A percentile compares a stretch with the other conserved stretches of the same genome.
These are phyloP conservation scores for Gastrophryne carolinensis DNA, from an alignment of 2,797 vertebrate genomes.

Conservation along the genomic window DNA sequence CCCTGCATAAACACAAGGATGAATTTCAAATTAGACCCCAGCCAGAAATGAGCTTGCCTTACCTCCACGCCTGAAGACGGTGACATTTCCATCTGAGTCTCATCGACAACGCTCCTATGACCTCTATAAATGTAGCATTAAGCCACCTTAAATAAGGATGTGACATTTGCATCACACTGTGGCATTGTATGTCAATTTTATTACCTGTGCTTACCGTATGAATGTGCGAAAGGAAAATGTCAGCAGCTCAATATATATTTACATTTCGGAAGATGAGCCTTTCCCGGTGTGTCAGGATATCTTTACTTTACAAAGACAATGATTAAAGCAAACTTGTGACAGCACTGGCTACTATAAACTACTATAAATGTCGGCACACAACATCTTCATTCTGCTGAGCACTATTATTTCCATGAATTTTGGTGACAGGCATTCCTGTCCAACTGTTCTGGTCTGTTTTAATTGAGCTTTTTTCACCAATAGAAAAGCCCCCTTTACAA, in stretches of 20 bases:
- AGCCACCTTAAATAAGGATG: constrained; percentile 10
- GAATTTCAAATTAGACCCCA: neutral
- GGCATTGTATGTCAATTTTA: constrained; percentile 38
- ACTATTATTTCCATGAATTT: too few species aligned
- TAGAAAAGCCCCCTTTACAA: too few species aligned
- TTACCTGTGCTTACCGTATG: neutral
- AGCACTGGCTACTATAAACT: too few species aligned
- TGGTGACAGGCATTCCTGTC: too few species aligned
- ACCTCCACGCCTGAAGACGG: neutral
- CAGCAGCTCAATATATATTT: constrained; percentile 28
- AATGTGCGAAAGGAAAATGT: constrained; percentile 35
- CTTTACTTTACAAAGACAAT: neutral
- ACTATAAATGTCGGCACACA: too few species aligned
- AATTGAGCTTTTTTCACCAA: too few species aligned
- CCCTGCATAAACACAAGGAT: neutral
- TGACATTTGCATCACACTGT: constrained; percentile 44
- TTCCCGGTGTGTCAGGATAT: neutral
- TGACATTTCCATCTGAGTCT: constrained; percentile 30
- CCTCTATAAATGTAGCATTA: constrained; percentile 35
- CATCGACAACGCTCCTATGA: constrained; percentile 1
- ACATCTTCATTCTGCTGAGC: too few species aligned
- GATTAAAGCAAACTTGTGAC: too few species aligned
- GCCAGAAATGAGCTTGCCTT: neutral
- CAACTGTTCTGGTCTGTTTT: too few species aligned
- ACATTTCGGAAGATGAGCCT: neutral